Conservation (phyloP, 2,888 invertebrate genomes). For the Phoenoteleia sp. region DNA sequence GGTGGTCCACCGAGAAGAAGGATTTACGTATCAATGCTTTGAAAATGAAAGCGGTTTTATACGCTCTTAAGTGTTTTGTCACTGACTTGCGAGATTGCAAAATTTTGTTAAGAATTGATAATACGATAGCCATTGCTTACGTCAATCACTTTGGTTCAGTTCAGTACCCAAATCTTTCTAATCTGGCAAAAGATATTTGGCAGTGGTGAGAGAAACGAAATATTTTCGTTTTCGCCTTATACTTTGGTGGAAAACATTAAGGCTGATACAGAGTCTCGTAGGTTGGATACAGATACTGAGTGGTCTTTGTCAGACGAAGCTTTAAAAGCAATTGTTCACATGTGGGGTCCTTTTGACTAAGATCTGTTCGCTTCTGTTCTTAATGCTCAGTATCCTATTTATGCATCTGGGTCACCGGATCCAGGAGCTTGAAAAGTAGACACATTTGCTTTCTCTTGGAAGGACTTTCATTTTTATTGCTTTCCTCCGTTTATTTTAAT, state of each 20-base stretch:
- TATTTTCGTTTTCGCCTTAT: slow-evolving; percentile 3
- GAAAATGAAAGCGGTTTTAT: background rate
- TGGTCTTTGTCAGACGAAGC: background rate
- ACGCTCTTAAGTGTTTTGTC: slow-evolving; percentile 4
- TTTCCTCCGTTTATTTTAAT: background rate
- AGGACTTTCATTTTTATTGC: background rate
- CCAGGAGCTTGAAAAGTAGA: background rate
- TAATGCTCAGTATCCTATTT: background rate
- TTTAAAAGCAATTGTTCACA: background rate
- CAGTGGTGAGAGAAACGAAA: slow-evolving; percentile 25
- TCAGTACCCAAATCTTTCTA: background rate
- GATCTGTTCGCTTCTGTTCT: background rate
- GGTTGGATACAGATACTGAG: background rate
- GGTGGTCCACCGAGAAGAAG: background rate
- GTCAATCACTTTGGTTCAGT: slow-evolving; percentile 10
- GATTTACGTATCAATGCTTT: background rate
- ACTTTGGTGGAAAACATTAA: background rate
- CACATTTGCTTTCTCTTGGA: background rate
- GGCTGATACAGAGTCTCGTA: background rate
- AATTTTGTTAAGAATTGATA: slow-evolving; percentile 20
- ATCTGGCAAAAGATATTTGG: background rate
- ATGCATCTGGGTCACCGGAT: background rate
- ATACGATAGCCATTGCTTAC: background rate
- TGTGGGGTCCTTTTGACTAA: background rate
- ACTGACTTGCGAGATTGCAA: background rate